Conservation (phyloP, 2,888 invertebrate genomes). For the Pterobdella sp. region DNA sequence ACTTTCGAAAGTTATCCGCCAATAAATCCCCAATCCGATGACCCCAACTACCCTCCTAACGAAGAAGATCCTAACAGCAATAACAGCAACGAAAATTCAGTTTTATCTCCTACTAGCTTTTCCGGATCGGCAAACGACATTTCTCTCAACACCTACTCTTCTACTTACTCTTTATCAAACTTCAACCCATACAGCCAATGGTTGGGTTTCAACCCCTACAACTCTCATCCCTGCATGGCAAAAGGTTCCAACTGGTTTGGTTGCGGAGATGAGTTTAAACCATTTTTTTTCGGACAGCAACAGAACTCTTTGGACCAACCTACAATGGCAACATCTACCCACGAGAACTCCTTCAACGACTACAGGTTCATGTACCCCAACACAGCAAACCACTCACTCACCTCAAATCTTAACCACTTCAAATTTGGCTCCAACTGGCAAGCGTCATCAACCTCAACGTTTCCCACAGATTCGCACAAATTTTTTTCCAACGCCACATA, state of each 20-base stretch:
- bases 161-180: background rate
- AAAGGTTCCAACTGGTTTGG: conserved; percentile 16
- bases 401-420: conserved; percentile 19
- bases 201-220: conserved; percentile 28
- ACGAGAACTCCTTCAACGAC: background rate
- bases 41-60: background rate
- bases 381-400: background rate
- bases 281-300: conserved; percentile 16
- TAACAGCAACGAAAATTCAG: background rate
- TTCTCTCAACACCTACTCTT: background rate
- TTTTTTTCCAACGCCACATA: conserved; percentile 14
- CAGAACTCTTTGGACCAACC: background rate
- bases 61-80: background rate
- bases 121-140: background rate
- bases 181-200: conserved; percentile 25
- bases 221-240: background rate
- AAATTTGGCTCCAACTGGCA: conserved; percentile 21
- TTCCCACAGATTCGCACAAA: background rate
- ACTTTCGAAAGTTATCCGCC: background rate
- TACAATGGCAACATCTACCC: background rate
- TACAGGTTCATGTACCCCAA: conserved; percentile 20
- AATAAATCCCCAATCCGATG: background rate
- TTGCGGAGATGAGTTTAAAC: conserved; percentile 17
- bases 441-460: background rate
- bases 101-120: background rate